Conservation (phyloP, 2,888 invertebrate genomes). For the Polydrusus cervinus region DNA sequence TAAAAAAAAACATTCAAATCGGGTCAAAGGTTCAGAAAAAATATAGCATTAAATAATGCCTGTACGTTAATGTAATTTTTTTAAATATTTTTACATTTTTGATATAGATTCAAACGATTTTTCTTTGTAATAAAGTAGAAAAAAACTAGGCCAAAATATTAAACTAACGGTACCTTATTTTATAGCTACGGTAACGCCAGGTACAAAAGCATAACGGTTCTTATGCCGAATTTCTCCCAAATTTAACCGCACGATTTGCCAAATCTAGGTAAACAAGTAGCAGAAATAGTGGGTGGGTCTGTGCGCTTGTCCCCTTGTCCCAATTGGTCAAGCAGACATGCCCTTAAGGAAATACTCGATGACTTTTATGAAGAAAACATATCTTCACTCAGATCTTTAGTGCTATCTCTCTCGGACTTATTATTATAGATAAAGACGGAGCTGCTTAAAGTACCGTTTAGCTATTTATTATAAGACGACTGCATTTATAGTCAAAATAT, state of each 20-base stretch:
- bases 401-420: neutral
- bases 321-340: constrained; percentile 36
- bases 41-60: no score
- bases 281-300: constrained; percentile 29
- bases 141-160: no score
- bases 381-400: neutral
- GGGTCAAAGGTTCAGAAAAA: no score
- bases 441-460: neutral
- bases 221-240: constrained; percentile 15
- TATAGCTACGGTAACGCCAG: constrained; percentile 26
- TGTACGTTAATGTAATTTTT: no score
- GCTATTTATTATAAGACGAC: neutral
- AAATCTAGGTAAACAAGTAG: constrained; percentile 29
- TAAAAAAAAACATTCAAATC: no score
- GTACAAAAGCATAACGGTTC: constrained; percentile 39
- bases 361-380: neutral
- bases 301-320: constrained; percentile 2
- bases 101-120: no score
- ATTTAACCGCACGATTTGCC: constrained; percentile 39
- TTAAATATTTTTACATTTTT: no score
- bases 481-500: constrained; percentile 1
- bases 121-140: no score
- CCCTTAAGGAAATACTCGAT: constrained; percentile 4
- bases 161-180: constrained; percentile 23
- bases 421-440: neutral